Percentiles rank a stretch among this genome's conserved stretches.
Evolutionary conservation across 2,888 invertebrate genomes (phyloP).

Genomic region (Xanthorhoe spadicearia): DNA sequence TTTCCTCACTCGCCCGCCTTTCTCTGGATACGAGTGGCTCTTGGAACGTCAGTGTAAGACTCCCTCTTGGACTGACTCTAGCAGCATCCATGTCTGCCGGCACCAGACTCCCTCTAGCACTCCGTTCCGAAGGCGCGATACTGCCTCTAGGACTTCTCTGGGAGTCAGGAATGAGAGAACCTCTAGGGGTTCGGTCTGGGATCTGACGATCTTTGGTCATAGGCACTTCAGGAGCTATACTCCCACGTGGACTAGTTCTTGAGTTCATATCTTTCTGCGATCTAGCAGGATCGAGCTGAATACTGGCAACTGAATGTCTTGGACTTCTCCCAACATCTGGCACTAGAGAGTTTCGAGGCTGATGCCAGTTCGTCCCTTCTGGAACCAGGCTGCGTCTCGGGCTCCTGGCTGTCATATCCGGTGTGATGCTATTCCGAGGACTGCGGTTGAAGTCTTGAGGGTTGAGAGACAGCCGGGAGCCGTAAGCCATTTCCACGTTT

Average conservation of each 20-base stretch:
- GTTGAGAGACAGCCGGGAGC: slow-evolving; percentile 83
- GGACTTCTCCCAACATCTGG: slow-evolving; percentile 86
- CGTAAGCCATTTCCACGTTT: slow-evolving; percentile 84
- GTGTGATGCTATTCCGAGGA: slow-evolving; percentile 79
- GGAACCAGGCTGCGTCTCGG: slow-evolving; percentile 86
- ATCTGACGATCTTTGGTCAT: slow-evolving; percentile 61
- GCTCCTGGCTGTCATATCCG: slow-evolving; percentile 80
- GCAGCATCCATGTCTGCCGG: slow-evolving; percentile 69
- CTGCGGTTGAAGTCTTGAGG: slow-evolving; percentile 84
- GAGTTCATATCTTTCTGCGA: slow-evolving; percentile 79
- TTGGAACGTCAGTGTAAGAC: slow-evolving; percentile 86
- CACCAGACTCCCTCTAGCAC: slow-evolving; percentile 74
- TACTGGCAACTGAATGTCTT: slow-evolving; percentile 83
- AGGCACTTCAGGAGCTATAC: slow-evolving; percentile 77
- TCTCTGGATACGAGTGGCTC: slow-evolving; percentile 84
- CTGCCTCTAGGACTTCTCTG: slow-evolving; percentile 87
- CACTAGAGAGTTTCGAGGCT: slow-evolving; percentile 85
- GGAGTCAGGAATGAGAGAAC: slow-evolving; percentile 85
- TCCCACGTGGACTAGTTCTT: slow-evolving; percentile 85
- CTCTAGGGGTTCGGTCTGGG: slow-evolving; percentile 82
- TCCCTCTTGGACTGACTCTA: slow-evolving; percentile 84
- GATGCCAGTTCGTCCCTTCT: slow-evolving; percentile 82
- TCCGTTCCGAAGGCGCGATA: slow-evolving; percentile 82
- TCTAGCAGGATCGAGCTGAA: slow-evolving; percentile 75
- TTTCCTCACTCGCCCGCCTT: slow-evolving; percentile 86